A percentile compares a stretch with the other conserved stretches of the same genome.
These are phyloP conservation scores for Megaceryle alcyon DNA, from an alignment of 2,797 vertebrate species.

Conservation along the genomic window DNA sequence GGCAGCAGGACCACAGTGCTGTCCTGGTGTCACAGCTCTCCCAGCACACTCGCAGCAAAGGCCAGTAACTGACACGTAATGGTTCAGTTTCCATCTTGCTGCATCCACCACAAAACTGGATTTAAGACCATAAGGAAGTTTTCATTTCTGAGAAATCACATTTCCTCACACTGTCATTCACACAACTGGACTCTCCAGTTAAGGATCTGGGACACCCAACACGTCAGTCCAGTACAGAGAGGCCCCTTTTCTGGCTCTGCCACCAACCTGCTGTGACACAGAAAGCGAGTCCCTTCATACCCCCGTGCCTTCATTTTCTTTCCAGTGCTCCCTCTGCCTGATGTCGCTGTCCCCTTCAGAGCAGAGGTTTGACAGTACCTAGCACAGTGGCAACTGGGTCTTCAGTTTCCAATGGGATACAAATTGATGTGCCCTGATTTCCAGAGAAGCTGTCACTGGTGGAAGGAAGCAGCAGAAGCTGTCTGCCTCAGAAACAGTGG, in stretches of 20 bases:
- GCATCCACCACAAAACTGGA: neutral
- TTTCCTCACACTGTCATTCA: neutral
- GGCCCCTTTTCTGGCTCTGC: neutral
- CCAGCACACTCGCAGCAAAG: neutral
- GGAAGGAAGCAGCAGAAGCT: neutral
- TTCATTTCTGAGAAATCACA: neutral
- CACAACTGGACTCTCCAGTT: neutral
- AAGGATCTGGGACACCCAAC: neutral
- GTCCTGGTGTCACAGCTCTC: neutral
- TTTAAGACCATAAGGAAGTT: rapidly evolving
- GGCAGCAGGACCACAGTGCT: neutral
- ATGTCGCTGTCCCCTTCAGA: neutral
- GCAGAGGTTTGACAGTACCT: neutral
- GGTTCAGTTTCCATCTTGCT: neutral
- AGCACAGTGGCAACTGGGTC: neutral
- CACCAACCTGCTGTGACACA: neutral
- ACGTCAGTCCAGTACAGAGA: neutral
- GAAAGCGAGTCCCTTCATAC: neutral
- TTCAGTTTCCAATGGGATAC: neutral
- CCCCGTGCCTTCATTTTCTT: neutral
- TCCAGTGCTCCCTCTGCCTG: neutral
- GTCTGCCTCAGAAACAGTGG: neutral
- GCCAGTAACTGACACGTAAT: rapidly evolving
- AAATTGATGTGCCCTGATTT: neutral
- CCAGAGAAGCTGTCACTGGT: neutral